Conservation (phyloP, 2,113 vertebrate species). For the Varanus salvator region DNA sequence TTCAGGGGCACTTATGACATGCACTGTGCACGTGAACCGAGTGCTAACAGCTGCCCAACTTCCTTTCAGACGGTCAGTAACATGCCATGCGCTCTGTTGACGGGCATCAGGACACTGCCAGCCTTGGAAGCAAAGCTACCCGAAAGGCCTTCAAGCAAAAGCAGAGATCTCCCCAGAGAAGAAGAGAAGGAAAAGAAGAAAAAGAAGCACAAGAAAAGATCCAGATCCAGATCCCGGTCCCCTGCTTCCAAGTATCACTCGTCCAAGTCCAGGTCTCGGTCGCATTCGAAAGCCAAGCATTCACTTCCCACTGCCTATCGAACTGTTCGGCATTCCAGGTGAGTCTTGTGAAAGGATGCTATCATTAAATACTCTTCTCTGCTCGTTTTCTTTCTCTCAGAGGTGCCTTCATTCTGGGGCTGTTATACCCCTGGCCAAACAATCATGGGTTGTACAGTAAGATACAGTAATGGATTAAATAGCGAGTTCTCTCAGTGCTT, state of each 20-base stretch:
- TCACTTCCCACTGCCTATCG: constrained; percentile 94
- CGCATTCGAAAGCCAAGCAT: constrained; percentile 89
- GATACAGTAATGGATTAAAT: too few relatives aligned
- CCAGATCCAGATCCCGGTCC: constrained; percentile 86
- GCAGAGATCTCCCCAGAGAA: constrained; percentile 73
- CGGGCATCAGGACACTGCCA: constrained; percentile 70
- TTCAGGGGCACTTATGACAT: not conserved
- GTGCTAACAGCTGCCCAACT: constrained; percentile 14
- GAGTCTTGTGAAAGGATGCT: constrained; percentile 57
- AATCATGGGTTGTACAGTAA: not conserved
- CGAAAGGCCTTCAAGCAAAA: constrained; percentile 73
- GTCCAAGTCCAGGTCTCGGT: constrained; percentile 79
- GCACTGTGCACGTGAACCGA: not conserved
- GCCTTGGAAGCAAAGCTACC: constrained; percentile 67
- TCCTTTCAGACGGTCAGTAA: constrained; percentile 68
- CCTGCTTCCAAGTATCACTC: constrained; percentile 79
- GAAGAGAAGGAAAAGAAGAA: constrained; percentile 91
- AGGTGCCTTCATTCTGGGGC: not conserved
- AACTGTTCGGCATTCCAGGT: constrained; percentile 89
- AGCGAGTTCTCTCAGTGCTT: not conserved
- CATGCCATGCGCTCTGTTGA: constrained; percentile 62
- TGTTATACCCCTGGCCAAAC: not conserved
- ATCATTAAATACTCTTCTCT: constrained; percentile 7
- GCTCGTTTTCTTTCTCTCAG: not conserved
- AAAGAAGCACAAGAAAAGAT: constrained; percentile 93